A percentile compares a stretch with the other conserved stretches of the same genome.
Conservation (phyloP, 2,888 invertebrate genomes). For the Microctonus hyperodae region DNA sequence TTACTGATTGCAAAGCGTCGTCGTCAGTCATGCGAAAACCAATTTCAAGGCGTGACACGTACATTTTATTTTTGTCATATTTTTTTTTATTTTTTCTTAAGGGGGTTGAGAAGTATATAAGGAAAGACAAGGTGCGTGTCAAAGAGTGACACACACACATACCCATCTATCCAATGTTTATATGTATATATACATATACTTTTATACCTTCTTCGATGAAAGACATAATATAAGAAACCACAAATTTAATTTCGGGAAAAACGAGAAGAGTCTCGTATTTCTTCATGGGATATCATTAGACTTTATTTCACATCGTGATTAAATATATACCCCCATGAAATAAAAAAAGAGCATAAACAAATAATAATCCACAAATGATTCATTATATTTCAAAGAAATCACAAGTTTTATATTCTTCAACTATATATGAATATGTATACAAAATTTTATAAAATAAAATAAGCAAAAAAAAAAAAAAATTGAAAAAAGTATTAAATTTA, state of each 20-base stretch:
- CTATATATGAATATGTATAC: too few relatives aligned
- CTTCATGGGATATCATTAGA: not conserved
- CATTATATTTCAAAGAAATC: too few relatives aligned
- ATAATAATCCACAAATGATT: not conserved
- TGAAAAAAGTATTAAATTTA: too few relatives aligned
- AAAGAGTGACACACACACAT: slow-evolving; percentile 14
- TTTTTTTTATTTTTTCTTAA: not conserved
- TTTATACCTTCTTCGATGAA: slow-evolving; percentile 15
- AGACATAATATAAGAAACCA: not conserved
- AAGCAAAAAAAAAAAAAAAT: too few relatives aligned
- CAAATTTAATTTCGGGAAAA: slow-evolving; percentile 27
- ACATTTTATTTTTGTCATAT: not conserved
- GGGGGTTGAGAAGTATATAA: slow-evolving; percentile 7
- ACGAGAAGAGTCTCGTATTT: not conserved
- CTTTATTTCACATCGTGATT: not conserved
- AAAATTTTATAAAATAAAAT: too few relatives aligned
- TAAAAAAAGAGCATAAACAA: not conserved
- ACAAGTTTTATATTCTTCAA: too few relatives aligned
- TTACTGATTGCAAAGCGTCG: not conserved
- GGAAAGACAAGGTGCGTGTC: slow-evolving; percentile 21
- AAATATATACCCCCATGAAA: not conserved
- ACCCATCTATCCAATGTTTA: not conserved
- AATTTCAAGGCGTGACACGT: slow-evolving; percentile 37
- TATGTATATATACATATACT: slow-evolving; percentile 21
- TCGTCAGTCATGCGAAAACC: slow-evolving; percentile 23